These are phyloP conservation scores for Nesometra sesokonis DNA, from an alignment of 35 echinoderm and acorn worm genomes.

Conservation along the genomic window DNA sequence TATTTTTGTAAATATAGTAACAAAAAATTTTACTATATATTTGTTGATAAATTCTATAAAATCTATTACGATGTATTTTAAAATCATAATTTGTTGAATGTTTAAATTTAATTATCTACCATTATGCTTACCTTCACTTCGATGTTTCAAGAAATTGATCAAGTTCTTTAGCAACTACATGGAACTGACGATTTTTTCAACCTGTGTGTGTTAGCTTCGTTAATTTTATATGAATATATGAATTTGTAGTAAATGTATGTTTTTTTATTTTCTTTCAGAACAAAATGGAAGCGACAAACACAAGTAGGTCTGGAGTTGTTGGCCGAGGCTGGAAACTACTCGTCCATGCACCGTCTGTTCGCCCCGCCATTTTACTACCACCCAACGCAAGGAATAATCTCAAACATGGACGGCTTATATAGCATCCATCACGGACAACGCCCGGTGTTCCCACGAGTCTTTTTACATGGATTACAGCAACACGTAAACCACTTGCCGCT, in stretches of 20 bases:
- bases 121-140: no score
- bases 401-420: conserved; percentile 63
- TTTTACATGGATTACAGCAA: conserved; percentile 68
- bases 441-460: conserved; percentile 54
- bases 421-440: conserved; percentile 54
- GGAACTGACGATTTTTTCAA: no score
- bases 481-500: conserved; percentile 63
- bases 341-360: conserved; percentile 79
- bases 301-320: conserved; percentile 88
- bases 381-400: conserved; percentile 69
- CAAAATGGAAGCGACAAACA: conserved; percentile 99
- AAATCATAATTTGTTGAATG: no score
- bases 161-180: no score
- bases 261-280: conserved; percentile 53
- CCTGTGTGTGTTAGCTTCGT: no score
- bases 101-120: no score
- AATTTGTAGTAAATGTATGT: not conserved
- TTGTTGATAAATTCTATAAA: no score
- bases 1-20: no score
- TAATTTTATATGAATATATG: no score
- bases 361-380: conserved; percentile 79
- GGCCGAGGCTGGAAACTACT: conserved; percentile 87
- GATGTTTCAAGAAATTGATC: no score
- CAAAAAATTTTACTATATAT: no score
- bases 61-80: no score